Base-by-base conservation (phyloP, 1,140 invertebrate species). In the Cotesia chilonis region DNA sequence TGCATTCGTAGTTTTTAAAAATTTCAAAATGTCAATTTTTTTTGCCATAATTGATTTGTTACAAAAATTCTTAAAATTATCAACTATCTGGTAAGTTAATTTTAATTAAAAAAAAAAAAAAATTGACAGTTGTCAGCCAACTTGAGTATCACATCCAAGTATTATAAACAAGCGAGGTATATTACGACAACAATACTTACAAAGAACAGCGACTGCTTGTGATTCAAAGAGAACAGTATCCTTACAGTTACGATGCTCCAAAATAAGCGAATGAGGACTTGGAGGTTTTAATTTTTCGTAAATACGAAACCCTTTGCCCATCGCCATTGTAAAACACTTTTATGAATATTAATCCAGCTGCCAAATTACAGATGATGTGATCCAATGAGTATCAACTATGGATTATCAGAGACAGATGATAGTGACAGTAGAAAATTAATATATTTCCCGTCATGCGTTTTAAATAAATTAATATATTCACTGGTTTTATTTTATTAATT, bases 231-330 rank as follows among this genome's bases (percentile, higher is more conserved):
- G 88, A 52, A 98, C 88, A 63, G 95, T 93, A 74, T 94, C 92
- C 80, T 94, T 93, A 87, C 93, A 93, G 84, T 93, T 92, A 82
- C 95, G 91, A 80, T 95, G 94, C 83, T 97, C 95, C 70, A 98
- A 87, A 65, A 98, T 89, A 75, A 98, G 90, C 83, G 95, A 96
- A 81, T 97, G 96, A n/a, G 94, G 93, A 85, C 91, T 94, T 61
- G 93, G 92, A 10, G 93, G 92, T 75, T 92, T 91, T 74, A 92
- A 90, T 87, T 96, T 96, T 84, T 97, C 95, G 78, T 95, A 91
- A 76, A 97, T 92, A 78, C 95, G 93, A 87, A 95, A 97, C 64
- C 92, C 92, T 88, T 97, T 97, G 77, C 95, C 95, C 92, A 98
- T 94, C 82, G 95, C 94, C 96, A 96, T 97, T 78, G 76, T 81